phyloP scores from a whole-genome alignment of 2,888 invertebrate genomes.

The Terebella lapidaria region DNA sequence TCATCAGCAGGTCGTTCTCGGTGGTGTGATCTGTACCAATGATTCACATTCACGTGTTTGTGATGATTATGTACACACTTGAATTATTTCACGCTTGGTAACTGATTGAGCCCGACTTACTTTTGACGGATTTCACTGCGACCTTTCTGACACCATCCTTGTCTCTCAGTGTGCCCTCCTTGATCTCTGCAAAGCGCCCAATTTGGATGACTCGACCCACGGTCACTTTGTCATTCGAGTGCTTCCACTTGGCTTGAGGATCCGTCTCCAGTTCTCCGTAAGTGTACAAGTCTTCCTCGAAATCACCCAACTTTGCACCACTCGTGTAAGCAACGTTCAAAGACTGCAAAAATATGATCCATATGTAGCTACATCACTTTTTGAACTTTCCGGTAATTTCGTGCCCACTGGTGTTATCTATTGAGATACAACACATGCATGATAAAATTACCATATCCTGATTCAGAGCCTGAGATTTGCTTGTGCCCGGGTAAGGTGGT shows the following conservation, averaged over 20 bases:
- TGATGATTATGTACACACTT: neutral
- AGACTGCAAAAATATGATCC: too few relatives aligned
- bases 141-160: neutral
- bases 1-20: neutral
- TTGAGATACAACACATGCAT: too few relatives aligned
- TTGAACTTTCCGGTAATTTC: too few relatives aligned
- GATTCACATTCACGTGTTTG: neutral
- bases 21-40: neutral
- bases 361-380: too few relatives aligned
- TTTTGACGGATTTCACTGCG: neutral
- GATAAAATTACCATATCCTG: too few relatives aligned
- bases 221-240: neutral
- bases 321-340: too few relatives aligned
- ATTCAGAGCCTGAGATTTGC: too few relatives aligned
- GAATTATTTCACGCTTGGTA: neutral
- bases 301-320: neutral
- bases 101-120: too few relatives aligned
- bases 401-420: too few relatives aligned
- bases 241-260: neutral
- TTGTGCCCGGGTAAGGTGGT: too few relatives aligned
- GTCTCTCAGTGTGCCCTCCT: neutral
- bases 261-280: conserved; percentile 3
- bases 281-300: conserved; percentile 1
- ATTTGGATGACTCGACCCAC: neutral
- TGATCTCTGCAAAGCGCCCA: neutral